Conservation (phyloP, 2,113 vertebrate species). For the Herpetotheres cachinnans region DNA sequence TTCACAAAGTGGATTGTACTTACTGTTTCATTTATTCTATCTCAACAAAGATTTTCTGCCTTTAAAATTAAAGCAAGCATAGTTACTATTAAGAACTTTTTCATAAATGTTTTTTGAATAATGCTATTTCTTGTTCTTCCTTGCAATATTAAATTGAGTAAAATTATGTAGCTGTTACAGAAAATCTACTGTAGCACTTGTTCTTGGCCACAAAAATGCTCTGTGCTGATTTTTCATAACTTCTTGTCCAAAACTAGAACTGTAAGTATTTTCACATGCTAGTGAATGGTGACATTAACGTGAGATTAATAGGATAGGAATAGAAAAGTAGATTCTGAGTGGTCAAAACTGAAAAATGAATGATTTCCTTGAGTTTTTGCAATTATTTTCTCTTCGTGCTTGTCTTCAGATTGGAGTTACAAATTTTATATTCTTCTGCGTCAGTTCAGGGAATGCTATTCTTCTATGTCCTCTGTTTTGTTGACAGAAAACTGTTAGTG, state of each 20-base stretch:
- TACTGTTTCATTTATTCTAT: not conserved
- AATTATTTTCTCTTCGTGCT: not conserved
- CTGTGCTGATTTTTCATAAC: not conserved
- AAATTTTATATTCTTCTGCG: conserved; percentile 4
- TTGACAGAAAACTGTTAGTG: conserved; percentile 4
- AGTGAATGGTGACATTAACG: not conserved
- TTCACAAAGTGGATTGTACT: not conserved
- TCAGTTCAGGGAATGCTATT: not conserved
- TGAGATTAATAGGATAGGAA: not conserved
- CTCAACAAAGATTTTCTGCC: not conserved
- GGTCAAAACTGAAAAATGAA: not conserved
- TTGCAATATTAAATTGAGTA: not conserved
- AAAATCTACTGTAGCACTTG: not conserved
- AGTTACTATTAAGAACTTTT: not conserved
- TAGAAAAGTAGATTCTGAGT: not conserved
- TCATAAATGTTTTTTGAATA: not conserved
- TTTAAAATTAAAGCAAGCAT: not conserved
- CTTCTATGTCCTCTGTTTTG: conserved; percentile 20
- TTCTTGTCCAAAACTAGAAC: not conserved
- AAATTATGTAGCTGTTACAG: not conserved
- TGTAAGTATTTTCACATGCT: not conserved
- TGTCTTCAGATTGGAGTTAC: conserved; percentile 28
- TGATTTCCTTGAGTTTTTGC: not conserved
- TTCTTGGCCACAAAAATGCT: not conserved
- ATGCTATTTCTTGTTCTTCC: not conserved